Evolutionary conservation across 2,888 invertebrate genomes (phyloP).

Genomic region (Himalopsyche tibetana): DNA sequence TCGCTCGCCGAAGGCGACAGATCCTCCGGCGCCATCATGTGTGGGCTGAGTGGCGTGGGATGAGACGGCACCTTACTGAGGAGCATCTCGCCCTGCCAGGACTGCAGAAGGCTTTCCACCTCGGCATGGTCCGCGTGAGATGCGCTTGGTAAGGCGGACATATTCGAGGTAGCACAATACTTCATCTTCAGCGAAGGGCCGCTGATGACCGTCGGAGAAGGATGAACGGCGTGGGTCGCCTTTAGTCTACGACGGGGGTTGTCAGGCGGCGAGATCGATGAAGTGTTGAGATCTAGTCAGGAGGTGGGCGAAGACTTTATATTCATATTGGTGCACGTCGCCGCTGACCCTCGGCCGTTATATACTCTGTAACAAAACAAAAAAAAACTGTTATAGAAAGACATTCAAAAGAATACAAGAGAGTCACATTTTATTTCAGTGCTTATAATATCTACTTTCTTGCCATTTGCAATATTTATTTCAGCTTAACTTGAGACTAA

Average conservation of each 20-base stretch:
- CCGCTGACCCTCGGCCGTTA: not conserved
- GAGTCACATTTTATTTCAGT: too few species aligned
- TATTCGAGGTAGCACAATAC: conserved; percentile 74
- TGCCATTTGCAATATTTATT: too few species aligned
- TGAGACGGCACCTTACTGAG: conserved; percentile 71
- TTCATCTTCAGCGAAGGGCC: conserved; percentile 72
- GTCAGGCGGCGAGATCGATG: conserved; percentile 6
- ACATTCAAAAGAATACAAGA: too few species aligned
- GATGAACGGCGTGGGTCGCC: not conserved
- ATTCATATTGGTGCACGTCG: conserved; percentile 19
- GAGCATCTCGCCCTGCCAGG: conserved; percentile 77
- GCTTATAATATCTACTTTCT: too few species aligned
- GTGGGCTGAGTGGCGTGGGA: conserved; percentile 70
- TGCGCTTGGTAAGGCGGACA: conserved; percentile 72
- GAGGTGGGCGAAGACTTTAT: conserved; percentile 37
- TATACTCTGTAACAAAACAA: conserved; percentile 36
- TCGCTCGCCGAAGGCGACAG: conserved; percentile 67
- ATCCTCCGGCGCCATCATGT: conserved; percentile 73
- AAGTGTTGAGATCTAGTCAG: conserved; percentile 36
- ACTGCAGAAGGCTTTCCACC: conserved; percentile 84
- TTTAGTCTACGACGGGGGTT: conserved; percentile 28
- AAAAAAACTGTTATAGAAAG: not conserved
- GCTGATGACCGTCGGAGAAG: conserved; percentile 41
- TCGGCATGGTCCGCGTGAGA: conserved; percentile 72
- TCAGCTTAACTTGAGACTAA: too few species aligned